Evolutionary conservation across 2,888 invertebrate species (phyloP).

Genomic region (Cataglyphis albicans): DNA sequence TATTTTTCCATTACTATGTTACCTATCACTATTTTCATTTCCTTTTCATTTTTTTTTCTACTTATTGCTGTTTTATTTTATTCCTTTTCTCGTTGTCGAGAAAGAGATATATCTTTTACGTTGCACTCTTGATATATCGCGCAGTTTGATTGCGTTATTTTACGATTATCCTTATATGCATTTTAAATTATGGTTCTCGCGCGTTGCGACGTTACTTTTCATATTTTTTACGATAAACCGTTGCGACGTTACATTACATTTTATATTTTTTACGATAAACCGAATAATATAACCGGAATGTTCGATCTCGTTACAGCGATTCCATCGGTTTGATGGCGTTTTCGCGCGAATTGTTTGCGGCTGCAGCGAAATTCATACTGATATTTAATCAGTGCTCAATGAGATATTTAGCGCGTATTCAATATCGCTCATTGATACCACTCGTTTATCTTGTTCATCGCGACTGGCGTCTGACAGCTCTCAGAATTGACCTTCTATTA

Average conservation of each 20-base stretch:
- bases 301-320: slow-evolving; percentile 32
- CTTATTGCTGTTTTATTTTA: background rate
- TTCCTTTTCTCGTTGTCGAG: background rate
- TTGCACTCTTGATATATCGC: background rate
- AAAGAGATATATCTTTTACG: background rate
- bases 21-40: slow-evolving; percentile 20
- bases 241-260: background rate
- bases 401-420: slow-evolving; percentile 28
- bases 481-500: slow-evolving; percentile 12
- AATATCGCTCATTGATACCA: slow-evolving; percentile 24
- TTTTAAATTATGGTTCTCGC: background rate
- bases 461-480: slow-evolving; percentile 13
- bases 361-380: slow-evolving; percentile 15
- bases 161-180: slow-evolving; percentile 6
- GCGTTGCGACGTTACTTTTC: background rate
- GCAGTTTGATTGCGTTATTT: background rate
- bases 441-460: slow-evolving; percentile 21
- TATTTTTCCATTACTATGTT: slow-evolving; percentile 30
- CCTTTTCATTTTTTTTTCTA: background rate
- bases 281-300: slow-evolving; percentile 5
- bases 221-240: slow-evolving; percentile 19
- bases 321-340: slow-evolving; percentile 6
- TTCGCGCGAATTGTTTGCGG: slow-evolving; percentile 12
- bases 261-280: slow-evolving; percentile 22
- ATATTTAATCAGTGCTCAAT: slow-evolving; percentile 40